These are phyloP conservation scores for Chrysolophus pictus DNA, from an alignment of 2,797 vertebrate species.

Conservation along the genomic window DNA sequence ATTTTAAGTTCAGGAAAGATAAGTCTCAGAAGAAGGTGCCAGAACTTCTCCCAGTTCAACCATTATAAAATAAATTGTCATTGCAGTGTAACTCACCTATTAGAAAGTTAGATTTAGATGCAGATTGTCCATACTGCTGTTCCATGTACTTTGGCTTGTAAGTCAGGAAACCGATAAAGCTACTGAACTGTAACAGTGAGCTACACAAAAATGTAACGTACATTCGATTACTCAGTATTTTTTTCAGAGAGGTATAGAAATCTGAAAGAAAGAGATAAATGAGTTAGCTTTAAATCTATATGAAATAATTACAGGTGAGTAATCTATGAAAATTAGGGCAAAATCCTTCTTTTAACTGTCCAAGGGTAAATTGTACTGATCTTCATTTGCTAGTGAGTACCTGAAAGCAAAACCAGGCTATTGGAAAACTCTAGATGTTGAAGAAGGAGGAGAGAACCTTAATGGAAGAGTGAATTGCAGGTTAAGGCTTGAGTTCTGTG, in stretches of 20 bases:
- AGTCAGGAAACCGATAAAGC: constrained; percentile 86
- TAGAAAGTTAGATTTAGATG: constrained; percentile 87
- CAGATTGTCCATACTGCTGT: constrained; percentile 88
- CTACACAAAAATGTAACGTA: constrained; percentile 81
- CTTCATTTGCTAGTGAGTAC: background rate
- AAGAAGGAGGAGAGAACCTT: background rate
- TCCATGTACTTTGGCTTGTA: constrained; percentile 92
- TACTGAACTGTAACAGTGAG: constrained; percentile 82
- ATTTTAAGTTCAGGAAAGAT: background rate
- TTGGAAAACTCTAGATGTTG: background rate
- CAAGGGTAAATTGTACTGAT: background rate
- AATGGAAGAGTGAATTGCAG: background rate
- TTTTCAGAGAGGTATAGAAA: constrained; percentile 86
- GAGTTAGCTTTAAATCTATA: background rate
- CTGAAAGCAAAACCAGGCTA: constrained; percentile 9
- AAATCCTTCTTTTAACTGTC: background rate
- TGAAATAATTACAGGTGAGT: background rate
- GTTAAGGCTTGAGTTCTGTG: background rate
- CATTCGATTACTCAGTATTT: constrained; percentile 82
- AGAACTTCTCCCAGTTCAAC: background rate
- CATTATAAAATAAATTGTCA: background rate
- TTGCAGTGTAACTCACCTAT: constrained; percentile 75
- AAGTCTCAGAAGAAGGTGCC: background rate
- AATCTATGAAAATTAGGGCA: background rate
- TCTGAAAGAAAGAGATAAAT: constrained; percentile 76